phyloP scores from a whole-genome alignment of 2,888 invertebrate species.

The Torymus texanus region DNA sequence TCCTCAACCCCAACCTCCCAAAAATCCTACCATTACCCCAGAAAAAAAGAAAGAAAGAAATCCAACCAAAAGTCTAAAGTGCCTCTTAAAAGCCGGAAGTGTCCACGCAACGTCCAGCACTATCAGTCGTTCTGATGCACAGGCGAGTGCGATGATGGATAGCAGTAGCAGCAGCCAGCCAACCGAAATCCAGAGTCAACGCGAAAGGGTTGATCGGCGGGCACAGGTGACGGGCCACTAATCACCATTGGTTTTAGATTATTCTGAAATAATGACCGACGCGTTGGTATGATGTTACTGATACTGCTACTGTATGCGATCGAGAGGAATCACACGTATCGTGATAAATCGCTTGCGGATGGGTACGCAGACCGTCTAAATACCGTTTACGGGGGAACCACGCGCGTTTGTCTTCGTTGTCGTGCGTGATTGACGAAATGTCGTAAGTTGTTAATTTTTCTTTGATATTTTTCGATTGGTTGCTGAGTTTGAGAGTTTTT shows the following conservation, averaged over 20 bases:
- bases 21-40: no score
- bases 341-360: conserved; percentile 18
- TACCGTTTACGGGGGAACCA: no score
- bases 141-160: conserved; percentile 67
- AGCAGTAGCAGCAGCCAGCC: conserved; percentile 58
- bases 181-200: background rate
- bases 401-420: no score
- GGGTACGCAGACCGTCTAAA: no score
- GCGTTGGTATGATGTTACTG: conserved; percentile 19
- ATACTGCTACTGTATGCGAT: background rate
- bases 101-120: conserved; percentile 22
- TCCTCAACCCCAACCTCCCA: no score
- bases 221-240: conserved; percentile 74
- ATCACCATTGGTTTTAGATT: conserved; percentile 76
- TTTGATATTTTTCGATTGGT: no score
- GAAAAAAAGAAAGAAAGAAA: background rate
- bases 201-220: background rate
- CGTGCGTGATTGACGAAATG: no score
- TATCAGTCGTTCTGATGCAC: conserved; percentile 20
- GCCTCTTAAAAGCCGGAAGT: conserved; percentile 50
- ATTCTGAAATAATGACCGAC: conserved; percentile 73
- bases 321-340: background rate
- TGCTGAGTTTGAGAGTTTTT: no score
- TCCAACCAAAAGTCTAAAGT: conserved; percentile 30
- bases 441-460: no score